A percentile compares a stretch with the other conserved stretches of the same genome.
Conservation (phyloP, 2,797 vertebrate species). For the Enteromius treurensis region DNA sequence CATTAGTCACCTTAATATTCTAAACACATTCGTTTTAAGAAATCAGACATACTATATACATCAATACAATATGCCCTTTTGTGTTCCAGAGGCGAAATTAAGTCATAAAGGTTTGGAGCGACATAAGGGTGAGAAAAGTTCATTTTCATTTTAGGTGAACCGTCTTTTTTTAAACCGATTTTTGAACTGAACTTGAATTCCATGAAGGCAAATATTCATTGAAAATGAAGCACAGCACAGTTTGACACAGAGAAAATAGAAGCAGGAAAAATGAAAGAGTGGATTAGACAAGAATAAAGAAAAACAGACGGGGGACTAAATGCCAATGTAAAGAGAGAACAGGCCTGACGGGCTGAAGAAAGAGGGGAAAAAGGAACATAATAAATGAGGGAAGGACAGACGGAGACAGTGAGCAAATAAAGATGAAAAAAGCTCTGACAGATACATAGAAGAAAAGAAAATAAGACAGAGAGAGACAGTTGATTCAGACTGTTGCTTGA, state of each 20-base stretch:
- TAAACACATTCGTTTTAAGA: not conserved
- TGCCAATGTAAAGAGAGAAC: conserved; percentile 48
- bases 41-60: not conserved
- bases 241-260: conserved; percentile 31
- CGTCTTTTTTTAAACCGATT: not conserved
- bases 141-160: not conserved
- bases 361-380: conserved; percentile 17
- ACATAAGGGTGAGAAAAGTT: not conserved
- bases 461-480: conserved; percentile 61
- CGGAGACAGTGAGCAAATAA: conserved; percentile 48
- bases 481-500: conserved; percentile 67
- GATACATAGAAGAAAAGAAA: conserved; percentile 54
- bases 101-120: not conserved
- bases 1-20: not conserved
- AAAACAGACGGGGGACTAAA: conserved; percentile 34
- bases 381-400: conserved; percentile 38
- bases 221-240: conserved; percentile 11
- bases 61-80: not conserved
- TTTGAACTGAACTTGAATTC: not conserved
- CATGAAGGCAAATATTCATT: conserved; percentile 1
- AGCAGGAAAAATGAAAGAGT: conserved; percentile 28
- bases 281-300: conserved; percentile 38
- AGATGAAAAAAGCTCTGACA: conserved; percentile 56
- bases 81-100: not conserved
- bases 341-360: conserved; percentile 30